These are phyloP conservation scores for Drosophila suzukii DNA, from an alignment of 1,140 invertebrate genomes.

Conservation along the genomic window DNA sequence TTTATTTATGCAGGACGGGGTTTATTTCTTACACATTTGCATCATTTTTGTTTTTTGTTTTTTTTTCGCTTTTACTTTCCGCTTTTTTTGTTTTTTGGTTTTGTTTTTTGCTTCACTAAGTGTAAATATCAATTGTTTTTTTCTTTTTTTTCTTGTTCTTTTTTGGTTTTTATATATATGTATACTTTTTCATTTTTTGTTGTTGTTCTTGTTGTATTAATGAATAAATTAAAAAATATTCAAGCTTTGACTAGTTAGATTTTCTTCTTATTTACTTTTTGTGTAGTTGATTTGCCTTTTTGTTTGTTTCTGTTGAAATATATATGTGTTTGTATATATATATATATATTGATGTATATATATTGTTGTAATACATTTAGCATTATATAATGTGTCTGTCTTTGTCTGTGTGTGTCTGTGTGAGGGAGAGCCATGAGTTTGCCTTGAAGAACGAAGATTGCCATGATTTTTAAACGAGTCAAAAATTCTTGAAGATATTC, in stretches of 20 bases:
- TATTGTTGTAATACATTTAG: constrained; percentile 46
- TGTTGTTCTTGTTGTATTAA: constrained; percentile 67
- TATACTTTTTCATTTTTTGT: constrained; percentile 62
- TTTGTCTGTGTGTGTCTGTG: constrained; percentile 12
- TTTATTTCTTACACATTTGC: constrained; percentile 84
- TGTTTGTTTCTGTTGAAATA: constrained; percentile 57
- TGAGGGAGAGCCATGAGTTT: constrained; percentile 4
- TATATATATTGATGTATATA: constrained; percentile 34
- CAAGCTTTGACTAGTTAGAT: constrained; percentile 81
- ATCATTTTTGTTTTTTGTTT: constrained; percentile 60
- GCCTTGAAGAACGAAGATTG: constrained; percentile 9
- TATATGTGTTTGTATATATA: constrained; percentile 46
- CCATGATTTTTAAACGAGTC: neutral
- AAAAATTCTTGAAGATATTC: neutral
- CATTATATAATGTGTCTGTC: constrained; percentile 43
- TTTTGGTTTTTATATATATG: constrained; percentile 65
- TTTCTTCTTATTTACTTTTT: constrained; percentile 59
- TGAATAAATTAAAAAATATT: constrained; percentile 83
- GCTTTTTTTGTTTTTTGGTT: constrained; percentile 55
- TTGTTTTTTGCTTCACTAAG: constrained; percentile 76
- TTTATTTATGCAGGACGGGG: constrained; percentile 84
- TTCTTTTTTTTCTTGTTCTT: constrained; percentile 45
- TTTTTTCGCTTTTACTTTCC: constrained; percentile 49
- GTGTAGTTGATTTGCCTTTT: constrained; percentile 59
- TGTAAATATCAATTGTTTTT: constrained; percentile 82